Evolutionary conservation across 1,140 invertebrate genomes (phyloP).

Genomic region (Drosophila parvula): DNA sequence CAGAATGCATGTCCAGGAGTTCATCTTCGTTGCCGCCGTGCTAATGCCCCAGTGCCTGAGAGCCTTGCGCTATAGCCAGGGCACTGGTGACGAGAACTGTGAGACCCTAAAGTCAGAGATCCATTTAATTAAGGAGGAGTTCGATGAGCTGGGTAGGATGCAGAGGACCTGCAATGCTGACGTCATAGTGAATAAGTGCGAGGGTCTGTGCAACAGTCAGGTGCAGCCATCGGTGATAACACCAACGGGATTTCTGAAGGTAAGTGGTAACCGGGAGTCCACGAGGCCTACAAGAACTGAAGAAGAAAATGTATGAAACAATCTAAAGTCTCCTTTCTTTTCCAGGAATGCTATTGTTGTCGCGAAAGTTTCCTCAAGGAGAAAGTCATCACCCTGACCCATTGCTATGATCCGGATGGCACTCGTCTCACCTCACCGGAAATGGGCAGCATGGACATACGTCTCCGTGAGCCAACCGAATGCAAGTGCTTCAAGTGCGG

Average conservation of each 20-base stretch:
- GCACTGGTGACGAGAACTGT: conserved; percentile 87
- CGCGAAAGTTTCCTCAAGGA: conserved; percentile 93
- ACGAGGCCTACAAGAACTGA: neutral
- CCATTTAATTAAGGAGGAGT: conserved; percentile 94
- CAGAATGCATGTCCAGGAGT: conserved; percentile 69
- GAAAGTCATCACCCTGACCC: conserved; percentile 90
- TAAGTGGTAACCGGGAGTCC: conserved; percentile 75
- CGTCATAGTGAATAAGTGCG: conserved; percentile 93
- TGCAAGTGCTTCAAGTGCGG: conserved; percentile 96
- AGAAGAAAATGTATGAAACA: too few species aligned
- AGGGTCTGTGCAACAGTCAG: conserved; percentile 95
- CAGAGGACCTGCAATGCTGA: conserved; percentile 94
- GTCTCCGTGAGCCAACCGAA: conserved; percentile 92
- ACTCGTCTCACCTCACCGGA: conserved; percentile 88
- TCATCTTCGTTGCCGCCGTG: conserved; percentile 58
- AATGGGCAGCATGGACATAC: conserved; percentile 90
- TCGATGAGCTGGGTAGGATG: conserved; percentile 91
- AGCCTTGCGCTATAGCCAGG: conserved; percentile 77
- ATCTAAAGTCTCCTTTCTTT: conserved; percentile 1
- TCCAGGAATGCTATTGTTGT: conserved; percentile 95
- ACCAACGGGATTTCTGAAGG: conserved; percentile 95
- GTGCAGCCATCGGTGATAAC: conserved; percentile 95
- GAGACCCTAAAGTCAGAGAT: conserved; percentile 92
- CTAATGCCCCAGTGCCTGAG: conserved; percentile 60
- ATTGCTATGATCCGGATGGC: conserved; percentile 95